Evolutionary conservation across 2,113 vertebrate genomes (phyloP), one percentile per base, ranked within the genome.

Genomic region (Xenopus tropicalis): DNA sequence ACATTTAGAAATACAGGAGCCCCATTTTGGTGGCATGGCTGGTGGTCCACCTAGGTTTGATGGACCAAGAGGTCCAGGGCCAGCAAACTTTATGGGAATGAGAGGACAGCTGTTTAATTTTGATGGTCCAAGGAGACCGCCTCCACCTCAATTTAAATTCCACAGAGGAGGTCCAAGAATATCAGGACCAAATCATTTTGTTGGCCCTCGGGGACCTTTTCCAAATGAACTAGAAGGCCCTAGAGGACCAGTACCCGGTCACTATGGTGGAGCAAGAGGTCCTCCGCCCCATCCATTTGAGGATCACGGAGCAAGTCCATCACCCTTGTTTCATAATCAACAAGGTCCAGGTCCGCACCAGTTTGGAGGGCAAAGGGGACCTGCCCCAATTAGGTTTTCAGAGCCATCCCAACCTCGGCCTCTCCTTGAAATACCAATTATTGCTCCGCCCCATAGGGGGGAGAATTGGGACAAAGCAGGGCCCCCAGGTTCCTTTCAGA

Each of bases 391-490:
- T 5, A 85, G 93, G 6, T 96, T 92, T 80, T 92, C 83, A 77
- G 86, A 85, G 42, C 87, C 85, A 2, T 85, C 88, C 1, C 80
- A 66, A 1, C 94, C 92, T 51, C 82, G 89, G 77, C 93, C 93
- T 14, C 88, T 97, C 74, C 91, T 98, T 71, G 89, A 90, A 61
- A 85, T 91, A 66, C 96, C 94, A 29, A 93, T 78, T 71, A 87
- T 93, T 79, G 91, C 92, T 1, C 83, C 88, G 11, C 77, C 85
- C 74, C 89, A 91, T 77, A 86, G 89, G 17, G 88, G 87, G 79
- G 90, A 92, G 9, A 78, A 85, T 21, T 91, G 88, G 90, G 87
- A 90, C 1, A 90, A 91, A 64, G 79, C 85, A 24, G 85, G 84
- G 0, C 80, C 87, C 0, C 62, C 86, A 61, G 20, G 82, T 5